Percentiles rank a stretch among this genome's conserved stretches.
phyloP scores from a whole-genome alignment of 2,113 vertebrate species.

The Pterophyllum scalare region DNA sequence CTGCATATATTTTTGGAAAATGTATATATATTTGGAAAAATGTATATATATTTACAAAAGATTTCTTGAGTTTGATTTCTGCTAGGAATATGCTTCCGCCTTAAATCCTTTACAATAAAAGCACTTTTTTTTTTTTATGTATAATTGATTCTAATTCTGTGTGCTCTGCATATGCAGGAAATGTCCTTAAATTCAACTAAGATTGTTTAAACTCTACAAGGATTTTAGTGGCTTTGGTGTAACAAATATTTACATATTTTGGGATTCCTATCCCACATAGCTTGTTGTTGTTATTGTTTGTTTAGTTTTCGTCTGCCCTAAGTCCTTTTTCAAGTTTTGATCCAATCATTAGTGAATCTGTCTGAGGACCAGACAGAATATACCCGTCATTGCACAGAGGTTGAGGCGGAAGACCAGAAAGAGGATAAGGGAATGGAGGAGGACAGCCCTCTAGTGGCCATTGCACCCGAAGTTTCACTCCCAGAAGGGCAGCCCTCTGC shows the following conservation, averaged over 20 bases:
- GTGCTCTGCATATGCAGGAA: neutral
- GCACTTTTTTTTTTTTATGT: rapidly evolving
- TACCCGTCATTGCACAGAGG: constrained; percentile 15
- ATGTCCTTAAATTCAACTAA: neutral
- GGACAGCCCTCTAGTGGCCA: constrained; percentile 46
- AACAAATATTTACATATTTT: neutral
- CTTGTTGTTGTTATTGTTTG: neutral
- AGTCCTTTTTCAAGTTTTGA: neutral
- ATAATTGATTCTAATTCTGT: neutral
- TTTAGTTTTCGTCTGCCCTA: neutral
- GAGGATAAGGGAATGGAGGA: constrained; percentile 35
- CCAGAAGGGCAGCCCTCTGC: constrained; percentile 67
- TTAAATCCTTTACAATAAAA: neutral
- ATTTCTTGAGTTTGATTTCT: neutral
- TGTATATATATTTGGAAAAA: no score
- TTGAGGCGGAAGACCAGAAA: constrained; percentile 40
- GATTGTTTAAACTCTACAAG: neutral
- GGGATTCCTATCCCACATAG: neutral
- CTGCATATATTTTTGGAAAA: neutral
- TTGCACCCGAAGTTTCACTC: constrained; percentile 72
- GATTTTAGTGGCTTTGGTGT: neutral
- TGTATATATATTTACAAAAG: neutral
- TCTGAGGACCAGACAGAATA: constrained; percentile 43
- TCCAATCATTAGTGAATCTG: constrained; percentile 77
- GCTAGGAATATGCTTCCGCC: neutral